Base-by-base conservation (phyloP, 2,113 vertebrate genomes). In the Erythrocercus mccallii region DNA sequence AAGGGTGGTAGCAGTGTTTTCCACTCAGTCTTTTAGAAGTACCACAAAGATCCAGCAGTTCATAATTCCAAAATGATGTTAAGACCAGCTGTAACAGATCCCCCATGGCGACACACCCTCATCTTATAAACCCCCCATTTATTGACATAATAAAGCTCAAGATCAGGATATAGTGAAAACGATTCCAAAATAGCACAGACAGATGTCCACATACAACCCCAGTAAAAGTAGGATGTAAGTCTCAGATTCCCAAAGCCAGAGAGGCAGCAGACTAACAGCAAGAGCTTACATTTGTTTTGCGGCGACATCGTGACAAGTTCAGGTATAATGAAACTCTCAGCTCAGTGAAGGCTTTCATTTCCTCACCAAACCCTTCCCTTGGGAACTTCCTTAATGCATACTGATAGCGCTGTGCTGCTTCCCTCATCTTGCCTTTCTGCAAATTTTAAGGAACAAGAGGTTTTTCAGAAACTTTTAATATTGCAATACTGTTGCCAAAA, bases 351-450 rank as follows among this genome's bases (percentile, higher is more conserved):
- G 98, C 98, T 97, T 99, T 99, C 96, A 99, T 98, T 95, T 99
- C 99, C 83, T 99, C 99, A 37, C 99, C 99, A 31, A 99, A 98
- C 30, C 99, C 99, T 97, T 99, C 99, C 88, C 99, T 97, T 3
- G 99, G 99, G 97, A 99, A 99, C 97, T 99, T 99, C 96, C 99
- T 98, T 85, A 99, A 82, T 79, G 99, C 99, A 8, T 99, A 99
- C 96, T 99, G 99, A 96, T 99, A 99, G 95, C 99, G 98, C 98
- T 99, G 99, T 8, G 99, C 98, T 14, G 99, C 99, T 65, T 99
- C 99, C 95, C 99, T 99, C 99, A 99, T 99, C 98, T 99, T 99
- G 51, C 99, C 99, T 97, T 99, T 99, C 99, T 99, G 97, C 73
- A 97, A 76, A 84, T 8, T n/a, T 61, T 6, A 80, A 79, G 80